Percentiles rank a stretch among this genome's conserved stretches.
Evolutionary conservation across 2,113 vertebrate genomes (phyloP).

Genomic region (Neogobius melanostomus): DNA sequence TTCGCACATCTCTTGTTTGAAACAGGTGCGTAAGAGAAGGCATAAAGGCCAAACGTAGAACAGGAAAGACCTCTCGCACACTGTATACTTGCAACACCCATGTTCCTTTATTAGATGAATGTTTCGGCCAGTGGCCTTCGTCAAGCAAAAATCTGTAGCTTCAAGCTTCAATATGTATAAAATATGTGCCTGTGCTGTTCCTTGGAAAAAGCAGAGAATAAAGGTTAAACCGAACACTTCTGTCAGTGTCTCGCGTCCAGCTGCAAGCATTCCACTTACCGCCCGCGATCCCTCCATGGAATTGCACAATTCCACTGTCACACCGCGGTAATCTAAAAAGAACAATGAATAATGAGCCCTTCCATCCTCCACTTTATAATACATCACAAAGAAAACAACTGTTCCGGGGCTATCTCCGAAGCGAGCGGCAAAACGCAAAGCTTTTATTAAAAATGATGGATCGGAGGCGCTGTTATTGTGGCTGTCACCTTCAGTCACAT

Average conservation of each 20-base stretch:
- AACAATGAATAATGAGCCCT: slow-evolving; percentile 59
- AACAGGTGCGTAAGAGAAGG: no score
- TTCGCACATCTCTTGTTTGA: no score
- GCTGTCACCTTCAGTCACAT: not conserved
- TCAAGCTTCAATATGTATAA: not conserved
- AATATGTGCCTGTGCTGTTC: not conserved
- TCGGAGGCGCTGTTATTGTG: not conserved
- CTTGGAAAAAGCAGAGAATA: slow-evolving; percentile 27
- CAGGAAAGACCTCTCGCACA: no score
- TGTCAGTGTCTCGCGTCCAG: slow-evolving; percentile 67
- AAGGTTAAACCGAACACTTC: slow-evolving; percentile 71
- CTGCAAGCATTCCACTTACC: slow-evolving; percentile 70
- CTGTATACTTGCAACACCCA: no score
- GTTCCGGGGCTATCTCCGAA: slow-evolving; percentile 13
- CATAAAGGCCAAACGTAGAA: no score
- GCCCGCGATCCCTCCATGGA: slow-evolving; percentile 74
- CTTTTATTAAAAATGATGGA: slow-evolving; percentile 20
- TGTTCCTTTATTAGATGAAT: no score
- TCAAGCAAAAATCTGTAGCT: no score
- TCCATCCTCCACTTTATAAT: slow-evolving; percentile 35
- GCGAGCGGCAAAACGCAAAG: not conserved
- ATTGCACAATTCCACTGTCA: slow-evolving; percentile 77
- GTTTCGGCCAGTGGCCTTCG: no score
- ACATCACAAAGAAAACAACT: slow-evolving; percentile 28
- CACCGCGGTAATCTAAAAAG: slow-evolving; percentile 55